Evolutionary conservation across 2,113 vertebrate genomes (phyloP), one percentile per base, ranked within the genome.

Genomic region (Pelecanoides urinatrix): DNA sequence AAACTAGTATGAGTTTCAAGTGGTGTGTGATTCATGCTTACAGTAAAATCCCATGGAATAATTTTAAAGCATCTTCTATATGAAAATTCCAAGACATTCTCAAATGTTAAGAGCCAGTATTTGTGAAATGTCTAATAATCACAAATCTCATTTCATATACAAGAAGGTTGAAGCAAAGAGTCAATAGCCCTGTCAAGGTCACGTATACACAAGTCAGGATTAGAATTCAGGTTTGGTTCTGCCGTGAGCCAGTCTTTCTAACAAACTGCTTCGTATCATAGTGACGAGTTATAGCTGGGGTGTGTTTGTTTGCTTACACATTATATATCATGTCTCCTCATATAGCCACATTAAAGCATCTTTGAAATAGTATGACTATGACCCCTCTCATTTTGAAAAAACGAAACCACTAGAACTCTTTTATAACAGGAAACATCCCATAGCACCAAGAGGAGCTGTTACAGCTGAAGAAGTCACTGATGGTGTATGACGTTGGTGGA

Each of bases 401-500:
- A 70, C 27, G n/a, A 79, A 82, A 70, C 2, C 9, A 34, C 9
- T 34, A 34, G 6, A 27, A 63, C 34, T 36, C 19, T 47, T 72
- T 70, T 29, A 1, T 16, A 82, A 61, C 19, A 78, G 27, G 18
- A 85, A 74, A 62, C 29, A 45, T 42, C 34, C 23, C 18, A 11
- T 3, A 16, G 47, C 47, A 83, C 50, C 65, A 67, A 55, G 58
- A 59, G 2, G 8, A 73, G 42, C 12, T 50, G 45, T n/a, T 62
- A 49, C 10, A 77, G 58, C 29, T 66, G n/a, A 83, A 50, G 23
- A 19, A 3, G 10, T 42, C 5, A 8, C 8, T 11, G 27, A 27
- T 19, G 36, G 55, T 4, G 1, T 2, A 0, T 0, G 4, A 25
- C 0, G 0, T 3, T 58, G 80, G 50, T 25, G 32, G 68, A 78